phyloP scores from a whole-genome alignment of 2,113 vertebrate genomes.

The Urocynchramus pylzowi region DNA sequence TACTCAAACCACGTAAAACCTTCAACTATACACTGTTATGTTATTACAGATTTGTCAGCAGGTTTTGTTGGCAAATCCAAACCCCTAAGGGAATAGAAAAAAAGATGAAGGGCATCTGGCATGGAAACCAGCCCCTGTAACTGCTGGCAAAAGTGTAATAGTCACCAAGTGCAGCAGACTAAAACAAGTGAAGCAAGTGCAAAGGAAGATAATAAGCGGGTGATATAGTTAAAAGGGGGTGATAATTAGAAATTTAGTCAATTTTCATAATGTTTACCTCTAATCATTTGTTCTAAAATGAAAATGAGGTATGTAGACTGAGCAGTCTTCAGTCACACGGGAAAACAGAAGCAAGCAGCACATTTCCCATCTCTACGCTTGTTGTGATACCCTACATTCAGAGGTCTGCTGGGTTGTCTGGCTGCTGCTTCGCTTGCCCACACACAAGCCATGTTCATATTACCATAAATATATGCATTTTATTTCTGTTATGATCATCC shows the following conservation, averaged over 20 bases:
- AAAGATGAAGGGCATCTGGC: background rate
- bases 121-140: background rate
- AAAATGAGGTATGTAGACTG: background rate
- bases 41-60: background rate
- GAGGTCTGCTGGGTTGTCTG: background rate
- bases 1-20: background rate
- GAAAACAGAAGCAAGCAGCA: background rate
- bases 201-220: background rate
- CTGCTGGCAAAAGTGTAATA: background rate
- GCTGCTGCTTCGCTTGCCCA: background rate
- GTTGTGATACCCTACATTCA: background rate
- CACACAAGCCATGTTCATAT: background rate
- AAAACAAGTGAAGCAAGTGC: background rate
- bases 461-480: background rate
- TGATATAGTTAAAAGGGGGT: background rate
- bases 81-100: background rate
- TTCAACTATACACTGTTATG: background rate
- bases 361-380: background rate
- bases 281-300: background rate
- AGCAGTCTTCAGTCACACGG: background rate
- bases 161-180: background rate
- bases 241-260: background rate
- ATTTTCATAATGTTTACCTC: background rate
- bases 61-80: background rate
- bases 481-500: background rate